Conservation (phyloP, 2,888 invertebrate genomes). For the Labia minor region DNA sequence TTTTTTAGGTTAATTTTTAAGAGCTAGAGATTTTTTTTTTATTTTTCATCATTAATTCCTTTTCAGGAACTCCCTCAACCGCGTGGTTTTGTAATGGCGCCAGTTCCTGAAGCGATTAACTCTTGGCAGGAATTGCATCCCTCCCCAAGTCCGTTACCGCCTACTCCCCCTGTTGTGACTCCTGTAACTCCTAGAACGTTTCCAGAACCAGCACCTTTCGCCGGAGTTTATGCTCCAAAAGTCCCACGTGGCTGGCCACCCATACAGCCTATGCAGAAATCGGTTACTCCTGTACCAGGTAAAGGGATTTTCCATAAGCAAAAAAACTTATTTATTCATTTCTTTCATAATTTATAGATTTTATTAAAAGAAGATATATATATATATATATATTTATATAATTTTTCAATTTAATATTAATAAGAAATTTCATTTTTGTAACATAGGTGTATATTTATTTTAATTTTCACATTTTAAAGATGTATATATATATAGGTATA, state of each 20-base stretch:
- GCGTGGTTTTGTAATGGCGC: neutral
- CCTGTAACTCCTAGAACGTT: neutral
- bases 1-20: too few species aligned
- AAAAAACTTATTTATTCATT: too few species aligned
- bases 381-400: too few species aligned
- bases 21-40: too few species aligned
- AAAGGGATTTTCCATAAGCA: too few species aligned
- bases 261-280: neutral
- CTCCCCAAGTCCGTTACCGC: neutral
- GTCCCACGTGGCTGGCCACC: neutral
- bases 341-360: too few species aligned
- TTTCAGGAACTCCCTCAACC: neutral
- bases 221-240: neutral
- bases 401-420: too few species aligned
- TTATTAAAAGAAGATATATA: too few species aligned
- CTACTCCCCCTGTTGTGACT: conserved; percentile 14
- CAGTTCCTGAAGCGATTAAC: conserved; percentile 1
- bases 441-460: too few species aligned
- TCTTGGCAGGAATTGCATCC: conserved; percentile 9
- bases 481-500: too few species aligned
- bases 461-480: too few species aligned
- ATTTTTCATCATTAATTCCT: neutral
- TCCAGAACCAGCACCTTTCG: conserved; percentile 13
- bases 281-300: conserved; percentile 5
- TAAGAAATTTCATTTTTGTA: too few species aligned